Evolutionary conservation across 2,888 invertebrate genomes (phyloP).

Genomic region (Xestia rhomboidea): DNA sequence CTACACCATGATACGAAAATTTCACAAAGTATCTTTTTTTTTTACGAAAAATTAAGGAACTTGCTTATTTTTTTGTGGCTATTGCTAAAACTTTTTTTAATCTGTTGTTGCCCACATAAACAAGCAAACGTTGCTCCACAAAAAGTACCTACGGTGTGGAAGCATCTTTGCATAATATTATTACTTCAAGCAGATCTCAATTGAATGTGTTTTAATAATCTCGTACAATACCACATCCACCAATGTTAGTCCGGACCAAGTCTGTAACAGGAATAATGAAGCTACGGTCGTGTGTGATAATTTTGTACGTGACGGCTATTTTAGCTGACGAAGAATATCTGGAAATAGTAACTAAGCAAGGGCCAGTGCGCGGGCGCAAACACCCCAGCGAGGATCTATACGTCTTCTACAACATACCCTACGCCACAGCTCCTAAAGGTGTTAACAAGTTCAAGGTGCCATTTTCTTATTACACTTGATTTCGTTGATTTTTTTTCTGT

Average conservation of each 20-base stretch:
- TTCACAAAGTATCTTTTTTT: too few relatives aligned
- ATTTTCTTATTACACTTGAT: too few relatives aligned
- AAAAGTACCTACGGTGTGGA: not conserved
- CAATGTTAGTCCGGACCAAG: slow-evolving; percentile 4
- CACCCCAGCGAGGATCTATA: slow-evolving; percentile 65
- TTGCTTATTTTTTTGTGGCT: not conserved
- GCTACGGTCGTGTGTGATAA: slow-evolving; percentile 35
- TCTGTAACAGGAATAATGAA: slow-evolving; percentile 14
- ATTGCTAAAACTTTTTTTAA: not conserved
- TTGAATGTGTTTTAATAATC: slow-evolving; percentile 25
- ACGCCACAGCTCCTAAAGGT: slow-evolving; percentile 74
- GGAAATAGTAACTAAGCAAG: slow-evolving; percentile 68
- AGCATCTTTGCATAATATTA: slow-evolving; percentile 7
- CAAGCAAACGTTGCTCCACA: not conserved
- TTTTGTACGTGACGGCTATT: slow-evolving; percentile 8
- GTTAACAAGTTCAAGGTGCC: slow-evolving; percentile 64
- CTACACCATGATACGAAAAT: too few relatives aligned
- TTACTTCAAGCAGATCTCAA: slow-evolving; percentile 18
- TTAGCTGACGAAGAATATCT: slow-evolving; percentile 46
- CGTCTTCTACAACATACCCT: slow-evolving; percentile 75
- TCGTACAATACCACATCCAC: slow-evolving; percentile 4
- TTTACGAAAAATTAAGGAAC: too few relatives aligned
- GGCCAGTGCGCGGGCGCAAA: slow-evolving; percentile 71
- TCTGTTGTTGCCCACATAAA: not conserved
- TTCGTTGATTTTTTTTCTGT: not conserved